Percentiles rank a stretch among this genome's conserved stretches.
Evolutionary conservation across 1,140 invertebrate genomes (phyloP).

Genomic region (Drosophila truncata): DNA sequence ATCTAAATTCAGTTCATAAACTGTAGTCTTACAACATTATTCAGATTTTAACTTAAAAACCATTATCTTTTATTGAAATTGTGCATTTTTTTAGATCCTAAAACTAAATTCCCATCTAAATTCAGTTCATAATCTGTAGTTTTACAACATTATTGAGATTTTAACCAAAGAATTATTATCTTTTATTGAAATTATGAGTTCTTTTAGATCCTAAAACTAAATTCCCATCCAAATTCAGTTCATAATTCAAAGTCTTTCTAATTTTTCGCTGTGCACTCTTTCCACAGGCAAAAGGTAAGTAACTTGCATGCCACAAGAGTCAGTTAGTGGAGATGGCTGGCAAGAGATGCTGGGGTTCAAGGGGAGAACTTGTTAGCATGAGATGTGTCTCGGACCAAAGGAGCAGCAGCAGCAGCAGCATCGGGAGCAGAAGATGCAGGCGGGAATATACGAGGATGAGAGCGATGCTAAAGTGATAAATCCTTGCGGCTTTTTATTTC

Average conservation of each 20-base stretch:
- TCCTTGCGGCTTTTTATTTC: constrained; percentile 82
- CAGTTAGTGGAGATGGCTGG: constrained; percentile 21
- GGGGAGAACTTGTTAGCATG: constrained; percentile 76
- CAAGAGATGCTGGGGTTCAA: constrained; percentile 1
- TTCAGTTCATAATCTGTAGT: fast-evolving
- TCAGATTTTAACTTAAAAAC: too few relatives aligned
- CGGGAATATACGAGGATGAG: constrained; percentile 39
- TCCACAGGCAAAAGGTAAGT: constrained; percentile 56
- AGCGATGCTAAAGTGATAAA: constrained; percentile 81
- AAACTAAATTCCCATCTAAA: too few relatives aligned
- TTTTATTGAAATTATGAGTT: too few relatives aligned
- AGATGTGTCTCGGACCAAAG: constrained; percentile 68
- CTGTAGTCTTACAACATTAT: too few relatives aligned
- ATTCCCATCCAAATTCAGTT: too few relatives aligned
- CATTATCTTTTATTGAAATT: too few relatives aligned
- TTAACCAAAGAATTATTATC: too few relatives aligned
- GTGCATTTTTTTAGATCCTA: too few relatives aligned
- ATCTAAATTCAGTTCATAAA: too few relatives aligned
- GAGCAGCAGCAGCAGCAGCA: constrained; percentile 15
- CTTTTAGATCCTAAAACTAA: too few relatives aligned
- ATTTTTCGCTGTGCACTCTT: constrained; percentile 12
- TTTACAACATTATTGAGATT: too few relatives aligned
- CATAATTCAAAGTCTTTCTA: too few relatives aligned
- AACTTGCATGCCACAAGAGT: constrained; percentile 69
- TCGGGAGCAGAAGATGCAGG: constrained; percentile 4